Base-by-base conservation (phyloP, 2,113 vertebrate genomes). In the Micromys minutus region DNA sequence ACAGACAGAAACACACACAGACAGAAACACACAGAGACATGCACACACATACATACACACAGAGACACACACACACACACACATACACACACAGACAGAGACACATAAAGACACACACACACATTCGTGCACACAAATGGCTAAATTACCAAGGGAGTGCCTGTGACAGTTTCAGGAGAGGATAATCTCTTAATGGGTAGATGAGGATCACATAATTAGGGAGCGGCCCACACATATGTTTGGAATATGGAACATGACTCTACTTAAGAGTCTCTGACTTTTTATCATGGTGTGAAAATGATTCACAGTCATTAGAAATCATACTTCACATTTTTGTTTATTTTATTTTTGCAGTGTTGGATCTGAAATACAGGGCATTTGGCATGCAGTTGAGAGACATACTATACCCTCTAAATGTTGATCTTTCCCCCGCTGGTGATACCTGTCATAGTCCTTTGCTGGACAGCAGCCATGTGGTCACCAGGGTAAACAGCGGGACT, bases 41-140 rank as follows among this genome's bases (percentile, higher is more conserved):
- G n/a, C 50, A 52, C 50, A 52, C 50, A 52, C 50, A 52, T 10
- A 50, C 50, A 50, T 10, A 50, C 50, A 50, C 50, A 50, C 50
- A 50, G 6, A 59, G n/a, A n/a, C 63, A 11, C 6, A 69, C 5
- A 52, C 76, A 52, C 47, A 52, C 21, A 39, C 21, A 8, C 79
- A 57, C 5, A 26, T 55, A 81, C 21, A 15, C 36, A 39, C 36
- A 39, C 36, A 26, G 36, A 16, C n/a, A 29, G 13, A 31, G 45
- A n/a, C 19, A 22, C 31, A 55, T 1, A 55, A 1, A 52, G 0
- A 24, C 8, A n/a, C 4, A 55, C 8, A n/a, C 12, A 61, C 59
- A 79, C 71, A n/a, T 52, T 10, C 57, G 61, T 3, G 1, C 15
- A 42, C 2, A 13, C 5, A 6, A 72, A 72, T 3, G 22, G 52